These are phyloP conservation scores for Urophycis tenuis DNA, from an alignment of 2,797 vertebrate species.

Conservation along the genomic window DNA sequence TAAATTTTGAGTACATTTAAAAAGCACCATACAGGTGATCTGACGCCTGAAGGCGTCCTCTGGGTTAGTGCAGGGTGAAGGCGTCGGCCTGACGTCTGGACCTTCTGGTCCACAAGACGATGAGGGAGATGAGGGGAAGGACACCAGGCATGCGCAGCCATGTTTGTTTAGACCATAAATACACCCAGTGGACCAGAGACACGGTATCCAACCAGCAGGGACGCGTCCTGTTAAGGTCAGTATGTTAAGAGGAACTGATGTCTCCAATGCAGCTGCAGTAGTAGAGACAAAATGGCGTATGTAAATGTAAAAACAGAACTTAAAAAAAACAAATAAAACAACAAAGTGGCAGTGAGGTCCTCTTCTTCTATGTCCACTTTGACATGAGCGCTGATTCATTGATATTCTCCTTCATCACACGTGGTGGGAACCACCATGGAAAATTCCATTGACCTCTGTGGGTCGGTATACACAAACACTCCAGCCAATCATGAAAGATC, in stretches of 20 bases:
- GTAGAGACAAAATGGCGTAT: too few relatives aligned
- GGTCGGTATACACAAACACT: slow-evolving; percentile 47
- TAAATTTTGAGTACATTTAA: too few relatives aligned
- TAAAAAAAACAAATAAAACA: background rate
- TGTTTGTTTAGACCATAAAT: background rate
- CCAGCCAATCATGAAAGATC: slow-evolving; percentile 8
- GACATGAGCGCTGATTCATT: background rate
- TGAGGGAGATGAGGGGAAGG: background rate
- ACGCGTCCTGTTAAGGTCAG: background rate
- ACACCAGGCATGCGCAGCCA: background rate
- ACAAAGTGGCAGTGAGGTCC: background rate
- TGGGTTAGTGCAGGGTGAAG: too few relatives aligned
- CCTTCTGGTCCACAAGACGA: background rate
- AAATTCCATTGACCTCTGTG: slow-evolving; percentile 53
- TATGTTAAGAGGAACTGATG: too few relatives aligned
- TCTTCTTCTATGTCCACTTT: background rate
- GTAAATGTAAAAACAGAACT: too few relatives aligned
- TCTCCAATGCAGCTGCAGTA: too few relatives aligned
- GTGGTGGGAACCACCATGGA: slow-evolving; percentile 40
- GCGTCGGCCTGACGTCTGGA: too few relatives aligned
- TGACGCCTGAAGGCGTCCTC: too few relatives aligned
- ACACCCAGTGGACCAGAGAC: background rate
- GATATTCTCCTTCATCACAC: slow-evolving; percentile 15
- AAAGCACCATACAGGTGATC: too few relatives aligned
- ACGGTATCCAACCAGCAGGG: background rate